Percentiles rank a stretch among this genome's conserved stretches.
Conservation (phyloP, 2,113 vertebrate species). For the Aegotheles bennettii region DNA sequence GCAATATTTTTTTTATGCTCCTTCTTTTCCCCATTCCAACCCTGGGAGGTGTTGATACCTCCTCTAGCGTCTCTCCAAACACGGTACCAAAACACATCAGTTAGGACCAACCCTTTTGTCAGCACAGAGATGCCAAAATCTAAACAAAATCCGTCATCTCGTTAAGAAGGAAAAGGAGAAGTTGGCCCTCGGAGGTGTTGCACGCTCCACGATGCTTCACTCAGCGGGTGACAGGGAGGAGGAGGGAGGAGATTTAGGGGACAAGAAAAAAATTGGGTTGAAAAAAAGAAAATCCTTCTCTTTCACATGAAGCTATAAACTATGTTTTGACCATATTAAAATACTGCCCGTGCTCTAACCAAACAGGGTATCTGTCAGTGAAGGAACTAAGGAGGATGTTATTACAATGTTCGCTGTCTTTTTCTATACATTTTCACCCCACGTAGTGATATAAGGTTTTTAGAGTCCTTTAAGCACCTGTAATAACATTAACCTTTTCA, state of each 20-base stretch:
- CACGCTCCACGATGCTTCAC: rapidly evolving
- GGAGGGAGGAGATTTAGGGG: rapidly evolving
- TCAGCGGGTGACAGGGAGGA: rapidly evolving
- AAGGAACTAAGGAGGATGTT: constrained; percentile 28
- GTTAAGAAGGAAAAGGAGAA: background rate
- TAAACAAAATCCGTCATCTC: background rate
- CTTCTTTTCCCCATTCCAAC: constrained; percentile 27
- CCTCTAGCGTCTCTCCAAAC: background rate
- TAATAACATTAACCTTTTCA: constrained; percentile 49
- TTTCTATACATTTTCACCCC: constrained; percentile 7
- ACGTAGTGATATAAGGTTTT: background rate
- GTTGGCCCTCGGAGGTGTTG: background rate
- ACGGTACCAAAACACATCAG: background rate
- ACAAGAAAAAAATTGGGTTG: background rate
- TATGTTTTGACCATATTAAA: background rate
- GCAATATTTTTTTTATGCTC: background rate
- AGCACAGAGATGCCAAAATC: background rate
- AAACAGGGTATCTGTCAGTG: constrained; percentile 28
- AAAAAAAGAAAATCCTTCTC: background rate
- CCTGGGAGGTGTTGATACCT: constrained; percentile 11
- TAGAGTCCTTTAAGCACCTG: constrained; percentile 42
- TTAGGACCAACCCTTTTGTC: background rate
- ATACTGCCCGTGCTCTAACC: background rate
- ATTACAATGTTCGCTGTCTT: constrained; percentile 18
- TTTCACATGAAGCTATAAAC: background rate